phyloP scores from a whole-genome alignment of 37 sponge, comb jelly and placozoan genomes.

The Aplysina aerophoba region DNA sequence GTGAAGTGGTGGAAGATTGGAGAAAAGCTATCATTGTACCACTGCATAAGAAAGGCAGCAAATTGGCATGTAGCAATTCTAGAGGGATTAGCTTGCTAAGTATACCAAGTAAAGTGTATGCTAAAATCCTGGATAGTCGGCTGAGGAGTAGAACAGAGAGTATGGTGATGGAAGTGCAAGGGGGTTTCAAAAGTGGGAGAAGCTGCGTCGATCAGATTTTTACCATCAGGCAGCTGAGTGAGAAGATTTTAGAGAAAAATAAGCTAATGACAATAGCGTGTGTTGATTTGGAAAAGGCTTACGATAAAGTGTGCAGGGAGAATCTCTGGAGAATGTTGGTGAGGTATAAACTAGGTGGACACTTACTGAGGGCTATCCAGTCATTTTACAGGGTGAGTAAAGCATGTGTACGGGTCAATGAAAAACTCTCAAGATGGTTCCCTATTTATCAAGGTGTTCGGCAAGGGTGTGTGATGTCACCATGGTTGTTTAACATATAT shows the following conservation, averaged over 20 bases:
- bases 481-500: slow-evolving; percentile 19
- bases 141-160: slow-evolving; percentile 17
- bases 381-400: background rate
- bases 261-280: slow-evolving; percentile 8
- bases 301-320: background rate
- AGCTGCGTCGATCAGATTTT: slow-evolving; percentile 5
- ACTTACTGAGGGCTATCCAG: background rate
- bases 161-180: slow-evolving; percentile 17
- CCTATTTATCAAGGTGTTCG: background rate
- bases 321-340: slow-evolving; percentile 18
- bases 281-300: slow-evolving; percentile 22
- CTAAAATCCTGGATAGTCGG: background rate
- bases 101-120: background rate
- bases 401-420: slow-evolving; percentile 17
- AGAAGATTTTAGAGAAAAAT: slow-evolving; percentile 8
- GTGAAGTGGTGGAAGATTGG: slow-evolving; percentile 22
- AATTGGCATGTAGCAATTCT: background rate
- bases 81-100: slow-evolving; percentile 20
- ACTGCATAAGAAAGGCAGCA: slow-evolving; percentile 20
- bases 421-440: background rate
- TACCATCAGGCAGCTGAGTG: slow-evolving; percentile 1
- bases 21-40: slow-evolving; percentile 15
- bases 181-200: slow-evolving; percentile 18
- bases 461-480: slow-evolving; percentile 7
- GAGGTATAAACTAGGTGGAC: slow-evolving; percentile 21